Base-by-base conservation (phyloP, 2,113 vertebrate species). In the Crotalus helleri region DNA sequence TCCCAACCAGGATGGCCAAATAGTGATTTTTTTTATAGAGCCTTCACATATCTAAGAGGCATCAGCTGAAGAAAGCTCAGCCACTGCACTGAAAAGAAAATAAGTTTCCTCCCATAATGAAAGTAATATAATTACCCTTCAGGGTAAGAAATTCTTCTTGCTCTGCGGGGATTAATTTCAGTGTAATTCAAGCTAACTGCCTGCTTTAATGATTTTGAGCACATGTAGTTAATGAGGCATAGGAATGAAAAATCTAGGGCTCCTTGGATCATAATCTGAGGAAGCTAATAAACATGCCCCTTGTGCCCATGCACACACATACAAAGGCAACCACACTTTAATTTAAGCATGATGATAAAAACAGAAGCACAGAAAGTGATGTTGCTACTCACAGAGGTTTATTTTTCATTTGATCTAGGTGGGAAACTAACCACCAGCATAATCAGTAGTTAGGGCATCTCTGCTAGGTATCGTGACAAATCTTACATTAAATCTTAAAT, bases 151-250 rank as follows among this genome's bases (percentile, higher is more conserved):
- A 88, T 3, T 91, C 11, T 93, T 91, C 81, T 85, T 94, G 88
- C 74, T 95, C 91, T 51, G 11, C 19, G 23, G 85, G 61, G 69
- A 95, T 96, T 96, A 94, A 96, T 96, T 95, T 95, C 92, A 93
- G 74, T 93, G 81, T 93, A 94, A 93, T 95, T 95, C 87, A 96
- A 92, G 94, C 96, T 94, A 94, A 95, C 94, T 44, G 88, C 57
- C 26, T 92, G 54, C 51, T 95, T 95, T 93, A 95, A 95, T 96
- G 53, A 93, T 23, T 93, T 55, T 17, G 93, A 87, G 61, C 88
- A 95, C 88, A 29, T 61, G 93, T 8, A 92, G 23, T 94, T 96
- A 95, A 94, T 23, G 23, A 95, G 87, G 61, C 53, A 55, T 0
- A 0, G 54, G 44, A 7, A 9, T 88, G 91, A 92, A 85, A 89